These are phyloP conservation scores for Otolemur garnettii DNA, from an alignment of 2,113 vertebrate species.

Conservation along the genomic window DNA sequence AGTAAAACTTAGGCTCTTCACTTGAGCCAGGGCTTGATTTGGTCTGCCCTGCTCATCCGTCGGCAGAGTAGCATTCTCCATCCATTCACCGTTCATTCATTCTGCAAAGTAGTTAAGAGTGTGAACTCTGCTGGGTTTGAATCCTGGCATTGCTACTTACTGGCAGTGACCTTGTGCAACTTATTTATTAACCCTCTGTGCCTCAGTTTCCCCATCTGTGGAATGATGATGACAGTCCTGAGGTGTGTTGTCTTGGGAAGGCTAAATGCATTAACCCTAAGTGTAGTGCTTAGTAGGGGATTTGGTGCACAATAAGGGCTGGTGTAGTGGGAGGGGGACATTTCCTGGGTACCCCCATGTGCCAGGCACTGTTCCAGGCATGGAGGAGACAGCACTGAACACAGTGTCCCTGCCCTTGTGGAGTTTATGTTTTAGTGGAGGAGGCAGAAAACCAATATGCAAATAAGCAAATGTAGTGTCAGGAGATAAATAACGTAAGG, in stretches of 20 bases:
- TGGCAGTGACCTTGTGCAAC: neutral
- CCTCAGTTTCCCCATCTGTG: neutral
- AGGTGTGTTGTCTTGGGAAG: neutral
- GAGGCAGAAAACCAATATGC: neutral
- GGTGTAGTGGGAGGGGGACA: fast-evolving
- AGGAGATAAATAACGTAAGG: too few species aligned
- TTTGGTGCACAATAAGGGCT: neutral
- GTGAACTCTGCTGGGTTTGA: neutral
- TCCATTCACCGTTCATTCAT: neutral
- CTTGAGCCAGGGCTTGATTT: neutral
- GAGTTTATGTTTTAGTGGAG: neutral
- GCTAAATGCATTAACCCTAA: neutral
- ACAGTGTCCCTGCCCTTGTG: neutral
- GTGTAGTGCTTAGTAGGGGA: neutral
- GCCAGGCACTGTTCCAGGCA: fast-evolving
- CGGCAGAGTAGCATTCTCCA: too few species aligned
- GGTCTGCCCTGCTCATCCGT: fast-evolving
- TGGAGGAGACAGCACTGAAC: neutral
- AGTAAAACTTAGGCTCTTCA: neutral
- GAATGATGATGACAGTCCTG: neutral
- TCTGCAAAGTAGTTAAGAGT: too few species aligned
- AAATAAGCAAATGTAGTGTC: neutral
- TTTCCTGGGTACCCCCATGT: neutral
- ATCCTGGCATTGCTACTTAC: neutral
- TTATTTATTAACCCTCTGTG: too few species aligned